Conservation (phyloP, 1,140 invertebrate species). For the Wasmannia auropunctata region DNA sequence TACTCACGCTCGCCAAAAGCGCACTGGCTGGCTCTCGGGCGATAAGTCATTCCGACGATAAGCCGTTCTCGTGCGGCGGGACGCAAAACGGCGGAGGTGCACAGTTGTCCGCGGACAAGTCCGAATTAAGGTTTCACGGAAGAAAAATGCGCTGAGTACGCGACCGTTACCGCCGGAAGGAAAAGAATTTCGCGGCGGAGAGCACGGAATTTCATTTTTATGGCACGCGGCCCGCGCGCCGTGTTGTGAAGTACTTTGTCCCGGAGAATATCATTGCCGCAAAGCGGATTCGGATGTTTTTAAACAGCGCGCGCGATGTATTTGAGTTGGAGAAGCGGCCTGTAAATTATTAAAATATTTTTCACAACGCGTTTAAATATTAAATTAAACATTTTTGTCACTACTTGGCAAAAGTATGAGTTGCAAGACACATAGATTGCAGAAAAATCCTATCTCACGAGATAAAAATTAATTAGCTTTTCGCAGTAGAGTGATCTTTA, state of each 20-base stretch:
- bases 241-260: background rate
- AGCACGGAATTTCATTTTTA: constrained; percentile 39
- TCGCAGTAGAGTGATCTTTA: background rate
- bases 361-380: background rate
- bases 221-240: too few relatives aligned
- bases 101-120: constrained; percentile 61
- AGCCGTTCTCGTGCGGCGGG: constrained; percentile 64
- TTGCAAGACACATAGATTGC: too few relatives aligned
- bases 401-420: background rate
- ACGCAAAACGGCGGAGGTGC: constrained; percentile 65
- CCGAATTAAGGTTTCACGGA: constrained; percentile 70
- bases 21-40: constrained; percentile 67
- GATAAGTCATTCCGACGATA: constrained; percentile 84
- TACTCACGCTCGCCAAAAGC: constrained; percentile 65
- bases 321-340: background rate
- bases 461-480: background rate
- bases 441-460: background rate
- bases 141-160: constrained; percentile 64
- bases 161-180: constrained; percentile 55
- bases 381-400: background rate
- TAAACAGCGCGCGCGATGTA: background rate
- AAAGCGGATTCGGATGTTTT: background rate
- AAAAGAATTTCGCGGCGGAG: background rate
- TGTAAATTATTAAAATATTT: background rate
- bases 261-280: background rate